Evolutionary conservation across 2,113 vertebrate species (phyloP).

Genomic region (Bufo bufo): DNA sequence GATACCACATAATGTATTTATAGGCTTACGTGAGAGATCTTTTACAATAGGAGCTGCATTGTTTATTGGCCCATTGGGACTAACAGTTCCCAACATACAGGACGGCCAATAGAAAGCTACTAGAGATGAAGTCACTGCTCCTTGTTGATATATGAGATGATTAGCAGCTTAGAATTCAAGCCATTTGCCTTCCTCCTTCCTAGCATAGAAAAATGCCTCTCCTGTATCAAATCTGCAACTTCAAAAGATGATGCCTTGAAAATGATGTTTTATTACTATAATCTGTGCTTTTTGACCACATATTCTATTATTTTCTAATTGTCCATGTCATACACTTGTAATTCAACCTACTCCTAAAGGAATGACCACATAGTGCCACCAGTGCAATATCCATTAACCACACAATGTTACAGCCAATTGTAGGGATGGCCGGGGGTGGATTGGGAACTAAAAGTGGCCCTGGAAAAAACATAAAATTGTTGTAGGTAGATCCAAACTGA

Average conservation of each 20-base stretch:
- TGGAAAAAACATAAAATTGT: no score
- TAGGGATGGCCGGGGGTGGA: no score
- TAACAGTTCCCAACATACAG: neutral
- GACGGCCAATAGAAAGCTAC: neutral
- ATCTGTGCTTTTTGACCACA: no score
- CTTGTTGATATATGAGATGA: slow-evolving; percentile 5
- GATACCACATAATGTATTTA: slow-evolving; percentile 29
- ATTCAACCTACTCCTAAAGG: neutral
- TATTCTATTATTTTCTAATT: no score
- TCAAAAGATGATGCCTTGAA: neutral
- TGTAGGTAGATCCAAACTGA: no score
- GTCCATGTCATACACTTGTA: neutral
- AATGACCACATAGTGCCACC: no score
- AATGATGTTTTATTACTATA: neutral
- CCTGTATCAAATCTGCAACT: neutral
- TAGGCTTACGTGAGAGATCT: slow-evolving; percentile 8
- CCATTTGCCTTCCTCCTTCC: slow-evolving; percentile 32
- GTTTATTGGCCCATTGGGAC: slow-evolving; percentile 25
- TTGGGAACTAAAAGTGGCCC: no score
- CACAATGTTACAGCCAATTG: no score
- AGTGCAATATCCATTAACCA: no score
- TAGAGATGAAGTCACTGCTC: slow-evolving; percentile 13
- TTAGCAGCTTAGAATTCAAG: slow-evolving; percentile 4
- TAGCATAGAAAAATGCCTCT: neutral
- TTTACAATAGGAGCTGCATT: neutral